These are phyloP conservation scores for Anarhynchus alexandrinus DNA, from an alignment of 2,113 vertebrate species.

Conservation along the genomic window DNA sequence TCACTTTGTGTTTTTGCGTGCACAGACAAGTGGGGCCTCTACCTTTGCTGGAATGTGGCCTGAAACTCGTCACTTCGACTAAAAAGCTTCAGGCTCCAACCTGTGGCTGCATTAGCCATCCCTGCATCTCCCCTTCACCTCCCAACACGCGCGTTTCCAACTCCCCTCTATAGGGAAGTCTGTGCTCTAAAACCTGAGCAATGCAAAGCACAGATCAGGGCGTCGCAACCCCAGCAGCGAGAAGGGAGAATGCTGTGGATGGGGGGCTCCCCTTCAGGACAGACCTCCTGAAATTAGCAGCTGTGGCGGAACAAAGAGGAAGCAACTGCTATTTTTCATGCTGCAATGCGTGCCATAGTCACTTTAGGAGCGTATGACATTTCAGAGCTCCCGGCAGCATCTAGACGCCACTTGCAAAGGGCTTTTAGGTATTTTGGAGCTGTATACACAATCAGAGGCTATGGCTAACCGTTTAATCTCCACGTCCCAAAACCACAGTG, in stretches of 20 bases:
- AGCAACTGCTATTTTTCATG: neutral
- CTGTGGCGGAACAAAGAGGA: neutral
- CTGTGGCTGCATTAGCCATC: neutral
- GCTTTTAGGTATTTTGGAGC: neutral
- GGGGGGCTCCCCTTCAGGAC: neutral
- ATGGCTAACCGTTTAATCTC: fast-evolving
- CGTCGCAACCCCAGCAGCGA: neutral
- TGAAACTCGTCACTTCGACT: neutral
- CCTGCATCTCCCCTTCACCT: neutral
- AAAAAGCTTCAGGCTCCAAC: neutral
- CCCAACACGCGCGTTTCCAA: neutral
- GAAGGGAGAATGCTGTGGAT: neutral
- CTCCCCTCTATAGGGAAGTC: too few species aligned
- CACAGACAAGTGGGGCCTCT: neutral
- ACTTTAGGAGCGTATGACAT: fast-evolving
- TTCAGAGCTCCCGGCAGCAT: neutral
- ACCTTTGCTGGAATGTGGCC: neutral
- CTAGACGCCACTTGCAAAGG: neutral
- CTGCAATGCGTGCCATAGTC: neutral
- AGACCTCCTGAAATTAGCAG: neutral
- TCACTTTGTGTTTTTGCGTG: fast-evolving
- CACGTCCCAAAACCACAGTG: fast-evolving
- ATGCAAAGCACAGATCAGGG: neutral
- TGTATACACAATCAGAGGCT: neutral
- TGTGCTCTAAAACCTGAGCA: neutral